Evolutionary conservation across 2,888 invertebrate genomes (phyloP).

Genomic region (Tyria jacobaeae): DNA sequence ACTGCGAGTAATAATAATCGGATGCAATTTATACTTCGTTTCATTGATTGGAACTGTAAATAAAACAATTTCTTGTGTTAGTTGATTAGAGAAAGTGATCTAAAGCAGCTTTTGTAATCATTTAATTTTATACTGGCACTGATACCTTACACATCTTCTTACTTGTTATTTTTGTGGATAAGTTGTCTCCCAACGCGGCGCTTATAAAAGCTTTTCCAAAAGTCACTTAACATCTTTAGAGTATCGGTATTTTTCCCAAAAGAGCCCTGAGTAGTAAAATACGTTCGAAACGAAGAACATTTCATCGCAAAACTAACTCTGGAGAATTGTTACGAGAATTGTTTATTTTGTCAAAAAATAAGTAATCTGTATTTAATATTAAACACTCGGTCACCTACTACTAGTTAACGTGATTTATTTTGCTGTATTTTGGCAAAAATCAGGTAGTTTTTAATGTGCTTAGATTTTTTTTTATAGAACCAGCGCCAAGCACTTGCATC

Average conservation of each 20-base stretch:
- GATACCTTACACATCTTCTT: too few species aligned
- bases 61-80: too few species aligned
- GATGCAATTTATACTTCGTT: too few species aligned
- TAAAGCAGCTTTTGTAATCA: too few species aligned
- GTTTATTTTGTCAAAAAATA: neutral
- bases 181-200: neutral
- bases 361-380: neutral
- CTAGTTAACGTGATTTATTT: neutral
- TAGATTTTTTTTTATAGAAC: too few species aligned
- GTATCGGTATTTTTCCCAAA: constrained; percentile 1
- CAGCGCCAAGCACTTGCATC: too few species aligned
- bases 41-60: too few species aligned
- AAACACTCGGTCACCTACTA: neutral
- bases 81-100: too few species aligned
- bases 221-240: constrained; percentile 15
- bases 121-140: too few species aligned
- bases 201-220: constrained; percentile 12
- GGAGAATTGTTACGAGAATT: constrained; percentile 1
- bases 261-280: constrained; percentile 10
- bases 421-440: neutral
- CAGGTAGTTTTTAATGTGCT: too few species aligned
- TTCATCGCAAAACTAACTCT: constrained; percentile 1
- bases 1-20: too few species aligned
- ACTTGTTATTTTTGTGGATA: neutral
- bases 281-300: constrained; percentile 8